Percentiles rank a stretch among this genome's conserved stretches.
Evolutionary conservation across 1,140 invertebrate species (phyloP).

Genomic region (Vanessa atalanta): DNA sequence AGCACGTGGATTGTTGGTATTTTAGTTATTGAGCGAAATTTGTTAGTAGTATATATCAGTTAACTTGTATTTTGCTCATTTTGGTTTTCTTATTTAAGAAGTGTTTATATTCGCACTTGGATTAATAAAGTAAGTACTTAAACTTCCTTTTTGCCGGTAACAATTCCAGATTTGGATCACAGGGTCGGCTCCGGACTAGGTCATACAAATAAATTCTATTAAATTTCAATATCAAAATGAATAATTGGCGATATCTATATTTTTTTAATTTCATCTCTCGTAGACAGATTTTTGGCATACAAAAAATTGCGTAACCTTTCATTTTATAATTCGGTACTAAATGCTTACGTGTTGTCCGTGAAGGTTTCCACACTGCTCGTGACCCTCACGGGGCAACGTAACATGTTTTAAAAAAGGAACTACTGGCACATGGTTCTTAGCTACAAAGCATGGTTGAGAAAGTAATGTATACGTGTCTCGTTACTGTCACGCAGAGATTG

Average conservation of each 20-base stretch:
- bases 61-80: conserved; percentile 49
- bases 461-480: conserved; percentile 53
- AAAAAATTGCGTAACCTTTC: conserved; percentile 78
- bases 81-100: conserved; percentile 48
- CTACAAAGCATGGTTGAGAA: conserved; percentile 47
- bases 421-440: conserved; percentile 54
- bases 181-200: conserved; percentile 45
- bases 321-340: conserved; percentile 70
- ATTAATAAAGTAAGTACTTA: conserved; percentile 63
- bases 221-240: conserved; percentile 36
- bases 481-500: conserved; percentile 43
- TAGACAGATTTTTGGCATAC: conserved; percentile 46
- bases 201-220: conserved; percentile 42
- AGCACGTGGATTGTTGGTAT: conserved; percentile 80
- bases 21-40: conserved; percentile 69
- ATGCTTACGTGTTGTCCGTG: conserved; percentile 78
- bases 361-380: conserved; percentile 76
- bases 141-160: conserved; percentile 55
- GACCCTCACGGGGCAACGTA: conserved; percentile 69
- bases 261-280: background rate
- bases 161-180: conserved; percentile 60
- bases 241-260: conserved; percentile 22
- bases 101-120: conserved; percentile 49
- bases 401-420: conserved; percentile 55
- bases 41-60: conserved; percentile 62